phyloP scores from a whole-genome alignment of 2,797 vertebrate genomes.

The Spinibarbus caldwelli region DNA sequence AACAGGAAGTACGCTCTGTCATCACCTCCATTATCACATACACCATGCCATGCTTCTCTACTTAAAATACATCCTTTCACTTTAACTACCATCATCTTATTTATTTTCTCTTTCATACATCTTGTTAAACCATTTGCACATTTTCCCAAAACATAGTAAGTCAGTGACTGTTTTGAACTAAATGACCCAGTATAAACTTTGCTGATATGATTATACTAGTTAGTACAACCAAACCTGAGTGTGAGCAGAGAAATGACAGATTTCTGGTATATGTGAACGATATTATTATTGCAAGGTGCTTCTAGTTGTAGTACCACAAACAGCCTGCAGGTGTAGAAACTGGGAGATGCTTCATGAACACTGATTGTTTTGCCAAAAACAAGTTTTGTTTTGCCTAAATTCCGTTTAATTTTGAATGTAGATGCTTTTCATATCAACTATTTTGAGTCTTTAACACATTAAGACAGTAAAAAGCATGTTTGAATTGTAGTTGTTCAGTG shows the following conservation, averaged over 20 bases:
- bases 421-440: neutral
- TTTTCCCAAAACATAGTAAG: neutral
- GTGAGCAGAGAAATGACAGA: neutral
- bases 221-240: neutral
- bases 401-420: neutral
- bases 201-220: neutral
- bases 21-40: neutral
- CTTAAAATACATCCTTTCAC: neutral
- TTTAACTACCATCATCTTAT: neutral
- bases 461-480: neutral
- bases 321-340: constrained; percentile 6
- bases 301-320: constrained; percentile 5
- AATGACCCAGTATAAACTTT: neutral
- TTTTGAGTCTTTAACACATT: neutral
- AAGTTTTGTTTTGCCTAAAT: neutral
- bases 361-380: neutral
- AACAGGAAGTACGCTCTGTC: neutral
- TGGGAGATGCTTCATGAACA: neutral
- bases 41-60: neutral
- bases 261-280: neutral
- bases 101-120: neutral
- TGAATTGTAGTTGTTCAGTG: constrained; percentile 1
- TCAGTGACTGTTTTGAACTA: neutral
- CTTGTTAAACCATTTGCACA: too few relatives aligned
- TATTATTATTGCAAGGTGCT: neutral